Evolutionary conservation across 2,113 vertebrate genomes (phyloP), one percentile per base, ranked within the genome.

Genomic region (Scartelaos histophorus): DNA sequence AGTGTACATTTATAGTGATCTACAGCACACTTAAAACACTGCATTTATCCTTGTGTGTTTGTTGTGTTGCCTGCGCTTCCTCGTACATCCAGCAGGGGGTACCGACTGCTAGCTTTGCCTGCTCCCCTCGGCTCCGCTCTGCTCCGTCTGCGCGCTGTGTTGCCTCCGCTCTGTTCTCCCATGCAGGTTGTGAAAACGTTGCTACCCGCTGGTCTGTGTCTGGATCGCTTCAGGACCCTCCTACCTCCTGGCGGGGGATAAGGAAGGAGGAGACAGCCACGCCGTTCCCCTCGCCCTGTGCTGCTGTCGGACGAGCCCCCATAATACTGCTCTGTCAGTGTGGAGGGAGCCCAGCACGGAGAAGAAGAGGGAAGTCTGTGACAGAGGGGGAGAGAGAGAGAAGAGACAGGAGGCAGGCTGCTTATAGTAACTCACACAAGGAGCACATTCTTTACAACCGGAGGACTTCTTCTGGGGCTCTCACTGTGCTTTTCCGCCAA

Each of bases 171-270:
- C 68, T 79, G 58, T 86, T 86, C 85, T 89, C 85, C 88, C 92
- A 10, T 54, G 51, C 51, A 89, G 91, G 91, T 91, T 94, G 92
- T 94, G 82, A 83, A 90, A 95, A 95, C 89, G 91, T 94, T 95
- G 95, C 94, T 95, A 94, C 93, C 92, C 94, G 93, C 94, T 90
- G 93, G 93, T 92, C 94, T 94, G 94, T 92, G 92, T 95, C 92
- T 93, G 88, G 86, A 76, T 87, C 87, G 87, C 94, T 91, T 66
- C 76, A 91, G 94, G 94, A 94, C 94, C 95, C 95, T 94, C 95
- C 94, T 92, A 93, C 94, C 88, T 94, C 95, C 94, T 92, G 93
- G 93, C 87, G 58, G 58, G 58, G 58, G 58, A 61, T 29, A 61
- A 61, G 58, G 77, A 80, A 87, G 84, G 82, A 88, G 94, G 92